These are phyloP conservation scores for Acanthosoma haemorrhoidale DNA, from an alignment of 2,888 invertebrate genomes.

Conservation along the genomic window DNA sequence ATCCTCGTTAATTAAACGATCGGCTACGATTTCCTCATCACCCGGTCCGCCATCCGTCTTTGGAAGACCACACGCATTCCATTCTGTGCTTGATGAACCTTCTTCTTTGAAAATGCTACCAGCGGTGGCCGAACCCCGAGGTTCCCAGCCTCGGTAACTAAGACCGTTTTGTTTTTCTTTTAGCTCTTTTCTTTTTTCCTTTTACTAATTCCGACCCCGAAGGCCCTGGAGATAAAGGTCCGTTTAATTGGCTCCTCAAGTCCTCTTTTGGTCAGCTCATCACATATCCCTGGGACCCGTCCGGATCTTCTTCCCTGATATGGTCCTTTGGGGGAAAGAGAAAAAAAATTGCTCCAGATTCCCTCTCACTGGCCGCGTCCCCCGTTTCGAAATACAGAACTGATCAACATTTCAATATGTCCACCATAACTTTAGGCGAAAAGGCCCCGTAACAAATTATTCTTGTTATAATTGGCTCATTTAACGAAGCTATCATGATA, in stretches of 20 bases:
- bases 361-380: background rate
- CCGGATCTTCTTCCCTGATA: too few species aligned
- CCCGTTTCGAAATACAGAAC: background rate
- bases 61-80: too few species aligned
- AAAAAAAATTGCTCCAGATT: background rate
- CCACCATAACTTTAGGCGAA: too few species aligned
- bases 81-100: background rate
- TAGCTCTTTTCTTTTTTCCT: background rate
- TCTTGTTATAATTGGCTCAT: too few species aligned
- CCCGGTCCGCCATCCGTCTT: background rate
- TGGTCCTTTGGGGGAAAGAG: background rate
- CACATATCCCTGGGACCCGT: background rate
- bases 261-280: conserved; percentile 2
- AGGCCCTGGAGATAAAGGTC: conserved; percentile 11
- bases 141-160: background rate
- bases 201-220: conserved; percentile 2
- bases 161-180: background rate
- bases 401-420: background rate
- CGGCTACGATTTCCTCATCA: too few species aligned
- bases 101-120: background rate
- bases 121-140: too few species aligned
- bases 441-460: too few species aligned
- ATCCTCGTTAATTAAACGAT: too few species aligned
- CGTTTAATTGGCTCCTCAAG: conserved; percentile 3
- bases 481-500: too few species aligned